Evolutionary conservation across 2,888 invertebrate genomes (phyloP).

Genomic region (Euphydryas editha): DNA sequence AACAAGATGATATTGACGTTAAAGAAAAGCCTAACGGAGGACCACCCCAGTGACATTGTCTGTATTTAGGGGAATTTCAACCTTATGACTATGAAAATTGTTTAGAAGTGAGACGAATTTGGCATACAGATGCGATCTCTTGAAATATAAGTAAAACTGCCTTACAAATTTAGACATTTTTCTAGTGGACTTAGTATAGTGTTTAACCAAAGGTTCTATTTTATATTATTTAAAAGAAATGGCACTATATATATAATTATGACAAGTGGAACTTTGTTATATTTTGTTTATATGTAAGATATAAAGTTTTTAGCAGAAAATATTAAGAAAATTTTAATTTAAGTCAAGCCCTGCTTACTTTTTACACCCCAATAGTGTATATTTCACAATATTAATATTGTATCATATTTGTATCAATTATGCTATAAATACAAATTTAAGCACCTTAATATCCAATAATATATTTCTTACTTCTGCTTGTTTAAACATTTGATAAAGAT

Average conservation of each 20-base stretch:
- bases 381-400: no score
- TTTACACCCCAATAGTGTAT: no score
- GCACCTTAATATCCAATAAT: no score
- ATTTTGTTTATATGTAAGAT: not conserved
- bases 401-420: no score
- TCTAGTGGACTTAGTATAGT: not conserved
- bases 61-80: conserved; percentile 15
- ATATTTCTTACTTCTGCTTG: no score
- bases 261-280: not conserved
- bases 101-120: conserved; percentile 36
- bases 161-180: conserved; percentile 3
- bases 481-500: no score
- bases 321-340: not conserved
- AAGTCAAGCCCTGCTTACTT: no score
- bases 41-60: conserved; percentile 62
- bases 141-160: conserved; percentile 10
- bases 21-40: conserved; percentile 57
- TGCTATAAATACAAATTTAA: no score
- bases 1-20: conserved; percentile 74
- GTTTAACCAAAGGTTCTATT: not conserved
- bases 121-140: conserved; percentile 37
- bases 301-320: not conserved
- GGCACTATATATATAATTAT: not conserved
- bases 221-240: not conserved
- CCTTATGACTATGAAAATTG: conserved; percentile 30